Evolutionary conservation across 2,797 vertebrate genomes (phyloP).

Genomic region (Fringilla coelebs): DNA sequence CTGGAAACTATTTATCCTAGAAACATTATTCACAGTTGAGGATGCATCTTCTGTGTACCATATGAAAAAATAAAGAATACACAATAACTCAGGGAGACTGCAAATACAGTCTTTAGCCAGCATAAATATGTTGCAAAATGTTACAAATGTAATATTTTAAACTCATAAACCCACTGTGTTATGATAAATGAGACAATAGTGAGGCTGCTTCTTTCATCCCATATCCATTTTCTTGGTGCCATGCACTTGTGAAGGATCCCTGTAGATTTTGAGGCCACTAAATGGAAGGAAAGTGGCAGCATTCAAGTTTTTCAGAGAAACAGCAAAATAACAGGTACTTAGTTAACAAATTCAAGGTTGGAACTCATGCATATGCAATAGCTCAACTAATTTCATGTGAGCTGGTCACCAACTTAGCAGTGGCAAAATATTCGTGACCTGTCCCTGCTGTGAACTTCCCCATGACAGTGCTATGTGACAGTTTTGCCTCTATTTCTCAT

Average conservation of each 20-base stretch:
- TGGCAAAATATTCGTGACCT: not conserved
- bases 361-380: not conserved
- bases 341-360: not conserved
- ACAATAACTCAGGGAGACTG: not conserved
- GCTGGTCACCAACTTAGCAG: not conserved
- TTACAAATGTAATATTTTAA: not conserved
- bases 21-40: not conserved
- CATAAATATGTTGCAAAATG: not conserved
- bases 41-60: not conserved
- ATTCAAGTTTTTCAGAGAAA: not conserved
- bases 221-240: not conserved
- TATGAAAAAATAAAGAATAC: not conserved
- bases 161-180: not conserved
- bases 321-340: rapidly evolving
- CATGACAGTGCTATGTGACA: not conserved
- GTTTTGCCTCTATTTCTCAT: not conserved
- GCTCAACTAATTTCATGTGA: not conserved
- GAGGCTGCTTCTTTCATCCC: not conserved
- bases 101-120: not conserved
- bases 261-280: not conserved
- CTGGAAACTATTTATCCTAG: conserved; percentile 16
- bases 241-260: not conserved
- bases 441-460: not conserved
- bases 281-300: not conserved
- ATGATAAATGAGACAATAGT: not conserved